These are phyloP conservation scores for Megalops cyprinoides DNA, from an alignment of 2,797 vertebrate genomes.

Conservation along the genomic window DNA sequence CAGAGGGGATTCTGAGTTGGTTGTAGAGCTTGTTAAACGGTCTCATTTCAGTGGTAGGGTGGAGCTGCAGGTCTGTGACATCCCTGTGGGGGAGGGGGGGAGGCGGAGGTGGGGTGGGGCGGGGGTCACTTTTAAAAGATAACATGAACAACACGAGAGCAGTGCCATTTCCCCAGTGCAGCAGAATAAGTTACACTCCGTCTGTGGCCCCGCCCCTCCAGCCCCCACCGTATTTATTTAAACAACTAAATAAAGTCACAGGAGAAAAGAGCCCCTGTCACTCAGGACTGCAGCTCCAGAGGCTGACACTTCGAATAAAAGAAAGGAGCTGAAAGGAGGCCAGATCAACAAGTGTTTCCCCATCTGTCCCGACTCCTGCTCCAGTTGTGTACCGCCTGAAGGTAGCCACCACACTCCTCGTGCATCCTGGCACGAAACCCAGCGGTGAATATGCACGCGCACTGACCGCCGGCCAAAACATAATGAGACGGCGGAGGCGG, in stretches of 20 bases:
- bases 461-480: neutral
- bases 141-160: slow-evolving; percentile 12
- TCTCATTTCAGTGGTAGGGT: neutral
- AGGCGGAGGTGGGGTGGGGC: slow-evolving; percentile 14
- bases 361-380: slow-evolving; percentile 1
- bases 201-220: neutral
- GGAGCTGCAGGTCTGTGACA: slow-evolving; percentile 8
- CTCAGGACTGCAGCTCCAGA: slow-evolving; percentile 26
- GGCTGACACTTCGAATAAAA: slow-evolving; percentile 33
- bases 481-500: neutral
- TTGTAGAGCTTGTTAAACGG: neutral
- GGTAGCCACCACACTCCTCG: neutral
- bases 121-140: neutral
- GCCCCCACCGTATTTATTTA: slow-evolving; percentile 42
- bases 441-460: slow-evolving; percentile 9
- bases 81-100: neutral
- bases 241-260: slow-evolving; percentile 42
- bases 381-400: neutral
- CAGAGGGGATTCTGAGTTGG: neutral
- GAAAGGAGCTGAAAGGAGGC: slow-evolving; percentile 27
- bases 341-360: slow-evolving; percentile 30
- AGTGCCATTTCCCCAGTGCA: neutral
- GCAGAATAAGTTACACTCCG: slow-evolving; percentile 24
- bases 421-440: neutral
- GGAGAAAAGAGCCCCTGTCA: slow-evolving; percentile 35